Evolutionary conservation across 1,140 invertebrate genomes (phyloP).

Genomic region (Hormaphis cornu): DNA sequence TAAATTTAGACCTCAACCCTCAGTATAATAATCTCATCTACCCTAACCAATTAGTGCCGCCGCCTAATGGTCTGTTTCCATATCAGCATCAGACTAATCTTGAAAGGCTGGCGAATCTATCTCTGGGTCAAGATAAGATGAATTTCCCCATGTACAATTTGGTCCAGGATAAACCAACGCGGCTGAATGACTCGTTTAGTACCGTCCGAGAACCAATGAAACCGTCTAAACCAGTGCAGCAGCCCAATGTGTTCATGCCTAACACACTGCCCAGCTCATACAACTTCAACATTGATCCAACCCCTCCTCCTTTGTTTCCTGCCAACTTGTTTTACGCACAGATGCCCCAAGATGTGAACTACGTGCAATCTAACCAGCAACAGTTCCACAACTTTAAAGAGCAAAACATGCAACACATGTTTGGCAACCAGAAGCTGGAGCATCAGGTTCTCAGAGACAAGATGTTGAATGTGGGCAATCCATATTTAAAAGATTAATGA

Average conservation of each 20-base stretch:
- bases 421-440: slow-evolving; percentile 19
- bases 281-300: slow-evolving; percentile 22
- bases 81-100: slow-evolving; percentile 22
- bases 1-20: slow-evolving; percentile 26
- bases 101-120: slow-evolving; percentile 19
- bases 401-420: slow-evolving; percentile 25
- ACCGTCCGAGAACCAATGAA: slow-evolving; percentile 21
- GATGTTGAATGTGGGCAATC: slow-evolving; percentile 27
- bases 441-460: slow-evolving; percentile 29
- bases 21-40: slow-evolving; percentile 29
- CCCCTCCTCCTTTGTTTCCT: slow-evolving; percentile 18
- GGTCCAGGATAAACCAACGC: slow-evolving; percentile 15
- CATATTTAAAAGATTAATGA: slow-evolving; percentile 31
- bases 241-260: slow-evolving; percentile 17
- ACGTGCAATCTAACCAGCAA: slow-evolving; percentile 25
- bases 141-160: slow-evolving; percentile 26
- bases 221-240: slow-evolving; percentile 17
- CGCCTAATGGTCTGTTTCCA: slow-evolving; percentile 14
- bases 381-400: slow-evolving; percentile 26
- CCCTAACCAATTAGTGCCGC: slow-evolving; percentile 7
- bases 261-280: slow-evolving; percentile 23
- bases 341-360: slow-evolving; percentile 29
- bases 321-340: slow-evolving; percentile 25
- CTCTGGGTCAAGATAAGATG: slow-evolving; percentile 7
- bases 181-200: slow-evolving; percentile 6